Percentiles rank a stretch among this genome's conserved stretches.
phyloP scores from a whole-genome alignment of 2,888 invertebrate genomes.

The Ichneumoninae sp. region DNA sequence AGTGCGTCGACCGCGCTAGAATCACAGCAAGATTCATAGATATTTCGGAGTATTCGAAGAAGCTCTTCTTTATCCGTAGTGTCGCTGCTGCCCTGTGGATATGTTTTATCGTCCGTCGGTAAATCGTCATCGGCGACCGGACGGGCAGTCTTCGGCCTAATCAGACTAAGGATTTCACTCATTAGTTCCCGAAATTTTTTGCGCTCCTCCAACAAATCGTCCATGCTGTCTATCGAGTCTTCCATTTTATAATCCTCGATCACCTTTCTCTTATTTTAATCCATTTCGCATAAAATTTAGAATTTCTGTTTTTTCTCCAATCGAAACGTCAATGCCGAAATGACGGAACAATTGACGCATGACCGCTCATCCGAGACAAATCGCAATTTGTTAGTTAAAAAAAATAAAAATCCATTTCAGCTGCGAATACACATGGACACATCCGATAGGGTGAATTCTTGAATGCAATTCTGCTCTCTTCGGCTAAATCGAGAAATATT shows the following conservation, averaged over 20 bases:
- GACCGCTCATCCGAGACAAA: background rate
- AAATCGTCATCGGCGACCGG: background rate
- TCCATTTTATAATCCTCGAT: background rate
- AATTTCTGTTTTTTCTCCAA: background rate
- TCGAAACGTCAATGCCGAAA: slow-evolving; percentile 11
- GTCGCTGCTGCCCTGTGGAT: background rate
- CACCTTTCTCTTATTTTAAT: background rate
- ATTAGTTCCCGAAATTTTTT: slow-evolving; percentile 50
- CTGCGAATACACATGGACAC: no score
- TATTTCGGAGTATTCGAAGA: slow-evolving; percentile 5
- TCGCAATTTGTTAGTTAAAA: background rate
- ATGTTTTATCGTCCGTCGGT: background rate
- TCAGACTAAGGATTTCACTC: slow-evolving; percentile 39
- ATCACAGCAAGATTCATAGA: slow-evolving; percentile 52
- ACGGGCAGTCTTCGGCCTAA: slow-evolving; percentile 21
- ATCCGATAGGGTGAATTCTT: no score
- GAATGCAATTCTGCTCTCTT: no score
- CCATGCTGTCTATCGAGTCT: slow-evolving; percentile 3
- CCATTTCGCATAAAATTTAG: background rate
- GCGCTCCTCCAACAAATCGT: slow-evolving; percentile 45
- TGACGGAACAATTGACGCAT: slow-evolving; percentile 12
- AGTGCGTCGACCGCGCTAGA: background rate
- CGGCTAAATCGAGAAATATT: no score
- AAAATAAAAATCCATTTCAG: no score
- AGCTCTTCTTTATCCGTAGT: slow-evolving; percentile 1